These are phyloP conservation scores for Carassius gibelio DNA, from an alignment of 2,113 vertebrate species.

Conservation along the genomic window DNA sequence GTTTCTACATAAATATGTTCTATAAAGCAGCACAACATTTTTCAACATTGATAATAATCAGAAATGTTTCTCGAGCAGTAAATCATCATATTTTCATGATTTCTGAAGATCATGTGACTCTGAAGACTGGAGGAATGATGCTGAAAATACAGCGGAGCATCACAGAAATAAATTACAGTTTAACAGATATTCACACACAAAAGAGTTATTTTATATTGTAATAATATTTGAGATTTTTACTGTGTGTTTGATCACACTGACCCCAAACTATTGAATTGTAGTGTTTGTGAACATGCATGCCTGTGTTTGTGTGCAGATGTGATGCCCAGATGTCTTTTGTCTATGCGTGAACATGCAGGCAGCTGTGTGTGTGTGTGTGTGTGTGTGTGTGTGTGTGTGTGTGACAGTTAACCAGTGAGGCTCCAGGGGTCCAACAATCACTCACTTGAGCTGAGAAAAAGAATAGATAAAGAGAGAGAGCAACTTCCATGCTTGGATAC, in stretches of 20 bases:
- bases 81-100: not conserved
- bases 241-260: too few species aligned
- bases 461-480: conserved; percentile 16
- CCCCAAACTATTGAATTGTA: not conserved
- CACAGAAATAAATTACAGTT: too few species aligned
- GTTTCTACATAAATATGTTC: not conserved
- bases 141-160: not conserved
- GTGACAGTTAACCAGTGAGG: conserved; percentile 7
- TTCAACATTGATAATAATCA: not conserved
- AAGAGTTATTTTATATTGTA: not conserved
- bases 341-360: conserved; percentile 22
- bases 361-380: conserved; percentile 53
- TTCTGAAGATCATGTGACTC: not conserved
- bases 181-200: not conserved
- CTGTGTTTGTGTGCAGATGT: conserved; percentile 7
- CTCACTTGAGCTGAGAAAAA: conserved; percentile 14
- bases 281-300: not conserved
- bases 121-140: not conserved
- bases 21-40: too few species aligned
- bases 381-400: conserved; percentile 50
- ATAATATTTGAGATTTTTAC: not conserved
- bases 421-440: conserved; percentile 25
- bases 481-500: conserved; percentile 7
- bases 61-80: not conserved
- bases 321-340: conserved; percentile 33